A percentile compares a stretch with the other conserved stretches of the same genome.
Evolutionary conservation across 2,113 vertebrate species (phyloP).

Genomic region (Chlamydotis undulata): DNA sequence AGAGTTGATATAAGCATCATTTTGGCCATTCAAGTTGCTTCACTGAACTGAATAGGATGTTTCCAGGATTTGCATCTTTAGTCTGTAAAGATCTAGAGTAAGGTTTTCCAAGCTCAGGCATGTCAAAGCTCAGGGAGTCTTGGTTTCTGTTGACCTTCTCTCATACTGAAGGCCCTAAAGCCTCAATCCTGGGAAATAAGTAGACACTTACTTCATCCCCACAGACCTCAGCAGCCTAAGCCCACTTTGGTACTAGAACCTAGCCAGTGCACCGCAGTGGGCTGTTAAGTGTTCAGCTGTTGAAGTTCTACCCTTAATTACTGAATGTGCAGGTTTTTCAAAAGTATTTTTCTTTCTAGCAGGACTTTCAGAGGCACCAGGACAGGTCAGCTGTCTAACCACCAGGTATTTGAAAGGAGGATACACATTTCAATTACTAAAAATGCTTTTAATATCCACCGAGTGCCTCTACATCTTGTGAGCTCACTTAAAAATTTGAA

Average conservation of each 20-base stretch:
- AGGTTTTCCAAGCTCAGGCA: background rate
- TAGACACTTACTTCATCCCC: background rate
- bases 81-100: background rate
- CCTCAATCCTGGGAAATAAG: background rate
- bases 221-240: background rate
- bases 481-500: background rate
- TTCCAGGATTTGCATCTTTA: slow-evolving; percentile 4
- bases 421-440: background rate
- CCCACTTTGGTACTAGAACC: background rate
- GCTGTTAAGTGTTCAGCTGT: background rate
- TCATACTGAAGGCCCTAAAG: background rate
- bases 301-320: background rate
- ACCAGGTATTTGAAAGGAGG: background rate
- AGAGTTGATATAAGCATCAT: background rate
- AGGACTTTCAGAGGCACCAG: background rate
- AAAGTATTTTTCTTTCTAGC: background rate
- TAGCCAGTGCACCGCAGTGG: too few species aligned
- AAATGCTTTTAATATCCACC: background rate
- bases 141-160: background rate
- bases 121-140: background rate
- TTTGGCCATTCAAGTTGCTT: background rate
- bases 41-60: background rate
- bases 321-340: background rate
- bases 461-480: background rate
- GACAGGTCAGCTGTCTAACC: background rate